Evolutionary conservation across 2,797 vertebrate genomes (phyloP).

Genomic region (Orientallactaga sibirica): DNA sequence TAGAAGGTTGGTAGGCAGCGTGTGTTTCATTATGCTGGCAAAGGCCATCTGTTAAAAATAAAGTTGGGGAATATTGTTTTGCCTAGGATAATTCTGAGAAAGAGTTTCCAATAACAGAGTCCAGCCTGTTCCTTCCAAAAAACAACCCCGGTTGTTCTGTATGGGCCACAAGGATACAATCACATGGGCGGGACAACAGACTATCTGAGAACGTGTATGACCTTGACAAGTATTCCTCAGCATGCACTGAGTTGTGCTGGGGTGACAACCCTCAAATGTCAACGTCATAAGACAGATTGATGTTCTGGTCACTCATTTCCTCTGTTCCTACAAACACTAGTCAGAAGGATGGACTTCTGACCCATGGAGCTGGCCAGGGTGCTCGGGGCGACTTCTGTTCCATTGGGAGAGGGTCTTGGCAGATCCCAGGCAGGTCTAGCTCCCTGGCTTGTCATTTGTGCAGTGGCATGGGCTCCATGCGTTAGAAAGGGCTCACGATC

Average conservation of each 20-base stretch:
- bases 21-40: neutral
- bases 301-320: neutral
- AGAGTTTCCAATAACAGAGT: conserved; percentile 28
- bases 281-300: conserved; percentile 1
- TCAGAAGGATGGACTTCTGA: neutral
- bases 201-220: neutral
- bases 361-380: neutral
- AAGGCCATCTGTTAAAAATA: conserved; percentile 54
- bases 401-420: neutral
- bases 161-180: neutral
- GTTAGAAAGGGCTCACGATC: neutral
- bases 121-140: neutral
- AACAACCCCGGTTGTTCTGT: conserved; percentile 1
- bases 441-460: neutral
- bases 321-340: neutral
- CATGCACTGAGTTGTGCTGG: neutral
- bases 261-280: neutral
- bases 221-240: neutral
- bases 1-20: neutral
- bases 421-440: neutral
- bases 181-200: neutral
- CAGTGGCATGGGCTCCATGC: neutral
- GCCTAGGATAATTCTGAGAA: conserved; percentile 24
- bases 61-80: neutral
- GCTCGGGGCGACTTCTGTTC: neutral